Percentiles rank a stretch among this genome's conserved stretches.
Evolutionary conservation across 2,113 vertebrate genomes (phyloP).

Genomic region (Halichoerus grypus): DNA sequence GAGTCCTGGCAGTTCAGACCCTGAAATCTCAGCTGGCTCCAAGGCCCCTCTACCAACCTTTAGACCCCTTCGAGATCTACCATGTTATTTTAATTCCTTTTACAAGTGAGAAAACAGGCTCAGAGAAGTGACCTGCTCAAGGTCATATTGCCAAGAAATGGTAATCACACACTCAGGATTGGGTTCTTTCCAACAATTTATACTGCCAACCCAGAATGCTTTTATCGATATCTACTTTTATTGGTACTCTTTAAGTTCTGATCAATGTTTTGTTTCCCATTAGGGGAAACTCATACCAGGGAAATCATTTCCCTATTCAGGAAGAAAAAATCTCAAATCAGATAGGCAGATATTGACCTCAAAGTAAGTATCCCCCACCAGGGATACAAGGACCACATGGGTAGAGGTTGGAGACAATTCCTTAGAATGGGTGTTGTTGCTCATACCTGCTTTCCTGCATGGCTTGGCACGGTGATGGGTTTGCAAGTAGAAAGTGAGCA

Average conservation of each 20-base stretch:
- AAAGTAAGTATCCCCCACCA: too few species aligned
- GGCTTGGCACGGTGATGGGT: background rate
- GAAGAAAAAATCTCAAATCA: background rate
- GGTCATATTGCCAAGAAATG: background rate
- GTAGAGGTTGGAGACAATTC: too few species aligned
- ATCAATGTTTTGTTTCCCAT: background rate
- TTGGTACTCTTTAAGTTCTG: background rate
- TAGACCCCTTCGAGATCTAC: background rate
- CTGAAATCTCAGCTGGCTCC: background rate
- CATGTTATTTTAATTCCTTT: background rate
- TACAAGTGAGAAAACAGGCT: background rate
- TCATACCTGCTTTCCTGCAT: background rate
- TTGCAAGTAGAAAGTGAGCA: background rate
- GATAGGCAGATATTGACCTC: background rate
- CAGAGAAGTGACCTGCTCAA: background rate
- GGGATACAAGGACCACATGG: too few species aligned
- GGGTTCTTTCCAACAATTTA: background rate
- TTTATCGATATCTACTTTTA: background rate
- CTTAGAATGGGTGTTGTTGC: background rate
- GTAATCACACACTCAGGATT: background rate
- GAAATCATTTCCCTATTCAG: background rate
- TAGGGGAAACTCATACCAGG: background rate
- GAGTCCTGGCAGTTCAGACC: background rate
- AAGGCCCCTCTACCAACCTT: background rate
- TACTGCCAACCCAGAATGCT: background rate